phyloP scores from a whole-genome alignment of 37 sponge, comb jelly and placozoan genomes.

The Haliclona indistincta region DNA sequence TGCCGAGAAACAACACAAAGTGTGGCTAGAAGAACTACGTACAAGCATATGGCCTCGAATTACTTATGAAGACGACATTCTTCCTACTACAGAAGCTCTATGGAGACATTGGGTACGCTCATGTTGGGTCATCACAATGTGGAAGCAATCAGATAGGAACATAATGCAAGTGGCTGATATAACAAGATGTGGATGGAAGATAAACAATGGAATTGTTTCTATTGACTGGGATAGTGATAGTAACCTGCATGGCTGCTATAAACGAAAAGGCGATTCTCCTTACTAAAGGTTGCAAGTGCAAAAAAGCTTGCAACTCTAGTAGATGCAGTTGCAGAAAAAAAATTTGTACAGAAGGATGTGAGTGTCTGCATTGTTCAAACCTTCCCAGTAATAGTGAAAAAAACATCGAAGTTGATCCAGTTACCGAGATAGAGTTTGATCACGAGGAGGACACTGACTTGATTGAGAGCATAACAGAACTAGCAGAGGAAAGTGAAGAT shows the following conservation, averaged over 20 bases:
- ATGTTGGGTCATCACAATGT: slow-evolving; percentile 14
- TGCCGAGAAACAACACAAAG: not conserved
- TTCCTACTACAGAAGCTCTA: not conserved
- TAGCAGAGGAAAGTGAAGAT: too few relatives aligned
- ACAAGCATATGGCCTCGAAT: not conserved
- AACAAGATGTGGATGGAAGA: not conserved
- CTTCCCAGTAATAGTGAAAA: too few relatives aligned
- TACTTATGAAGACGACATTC: not conserved
- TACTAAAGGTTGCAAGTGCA: slow-evolving; percentile 24
- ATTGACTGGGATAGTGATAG: slow-evolving; percentile 29
- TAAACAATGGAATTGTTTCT: not conserved
- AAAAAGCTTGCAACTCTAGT: slow-evolving; percentile 14
- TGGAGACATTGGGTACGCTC: slow-evolving; percentile 24
- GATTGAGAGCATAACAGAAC: too few relatives aligned
- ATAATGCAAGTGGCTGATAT: too few relatives aligned
- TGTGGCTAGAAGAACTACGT: slow-evolving; percentile 6
- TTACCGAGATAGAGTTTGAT: too few relatives aligned
- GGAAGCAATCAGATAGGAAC: slow-evolving; percentile 8
- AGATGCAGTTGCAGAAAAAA: slow-evolving; percentile 32
- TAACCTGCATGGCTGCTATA: not conserved
- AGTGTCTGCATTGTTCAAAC: too few relatives aligned
- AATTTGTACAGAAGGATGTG: slow-evolving; percentile 24
- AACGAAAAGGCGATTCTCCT: not conserved
- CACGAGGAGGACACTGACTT: too few relatives aligned
- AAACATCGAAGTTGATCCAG: too few relatives aligned